These are phyloP conservation scores for Bos indicus DNA, from an alignment of 2,113 vertebrate genomes.

Conservation along the genomic window DNA sequence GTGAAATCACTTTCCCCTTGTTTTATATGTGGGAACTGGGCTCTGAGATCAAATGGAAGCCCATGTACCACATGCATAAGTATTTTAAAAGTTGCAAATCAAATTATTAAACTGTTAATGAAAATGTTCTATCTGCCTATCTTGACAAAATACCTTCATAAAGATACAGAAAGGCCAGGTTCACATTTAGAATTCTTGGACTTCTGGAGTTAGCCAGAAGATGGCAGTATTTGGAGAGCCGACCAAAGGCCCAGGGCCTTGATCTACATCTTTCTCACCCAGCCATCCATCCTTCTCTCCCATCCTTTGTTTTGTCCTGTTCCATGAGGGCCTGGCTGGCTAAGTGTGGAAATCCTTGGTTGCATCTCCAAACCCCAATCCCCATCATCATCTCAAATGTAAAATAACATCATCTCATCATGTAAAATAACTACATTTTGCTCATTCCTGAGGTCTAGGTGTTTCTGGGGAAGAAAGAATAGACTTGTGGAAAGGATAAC, in stretches of 20 bases:
- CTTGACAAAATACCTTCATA: background rate
- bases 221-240: background rate
- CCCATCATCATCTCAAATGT: background rate
- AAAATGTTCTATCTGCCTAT: background rate
- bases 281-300: background rate
- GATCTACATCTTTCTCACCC: background rate
- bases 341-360: no score
- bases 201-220: background rate
- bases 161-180: background rate
- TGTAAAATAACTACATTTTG: background rate
- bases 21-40: background rate
- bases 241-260: background rate
- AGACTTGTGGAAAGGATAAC: background rate
- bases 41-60: background rate
- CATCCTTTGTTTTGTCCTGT: background rate
- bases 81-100: background rate
- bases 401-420: no score
- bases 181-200: background rate
- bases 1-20: background rate
- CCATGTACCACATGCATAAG: fast-evolving
- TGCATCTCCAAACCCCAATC: background rate
- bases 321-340: no score
- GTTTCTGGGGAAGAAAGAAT: background rate
- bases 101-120: background rate
- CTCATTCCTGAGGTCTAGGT: background rate